These are phyloP conservation scores for Pachyuromys duprasi DNA, from an alignment of 2,797 vertebrate genomes.

Conservation along the genomic window DNA sequence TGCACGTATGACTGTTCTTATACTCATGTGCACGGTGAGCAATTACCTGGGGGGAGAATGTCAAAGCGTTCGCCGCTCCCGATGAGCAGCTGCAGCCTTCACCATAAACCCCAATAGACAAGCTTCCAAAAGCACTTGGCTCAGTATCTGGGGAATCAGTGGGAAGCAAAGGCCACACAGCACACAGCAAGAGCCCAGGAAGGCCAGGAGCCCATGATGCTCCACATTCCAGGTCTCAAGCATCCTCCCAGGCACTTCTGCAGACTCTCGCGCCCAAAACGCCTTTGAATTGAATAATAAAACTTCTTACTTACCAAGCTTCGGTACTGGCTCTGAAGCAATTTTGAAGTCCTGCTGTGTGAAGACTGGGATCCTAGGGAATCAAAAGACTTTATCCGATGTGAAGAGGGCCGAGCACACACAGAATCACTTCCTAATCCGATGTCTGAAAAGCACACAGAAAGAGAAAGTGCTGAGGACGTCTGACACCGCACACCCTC, in stretches of 20 bases:
- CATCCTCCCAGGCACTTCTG: not conserved
- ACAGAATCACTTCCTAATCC: slow-evolving; percentile 96
- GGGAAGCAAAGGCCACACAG: not conserved
- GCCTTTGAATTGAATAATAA: not conserved
- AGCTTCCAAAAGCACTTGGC: not conserved
- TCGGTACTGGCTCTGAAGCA: slow-evolving; percentile 96
- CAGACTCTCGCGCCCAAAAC: rapidly evolving
- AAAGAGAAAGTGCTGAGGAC: slow-evolving; percentile 1
- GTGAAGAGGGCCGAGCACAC: slow-evolving; percentile 94
- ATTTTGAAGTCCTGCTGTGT: slow-evolving; percentile 94
- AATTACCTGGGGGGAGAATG: not conserved
- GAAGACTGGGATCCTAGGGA: slow-evolving; percentile 94
- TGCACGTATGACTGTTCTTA: not conserved
- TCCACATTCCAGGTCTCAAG: rapidly evolving
- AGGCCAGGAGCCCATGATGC: not conserved
- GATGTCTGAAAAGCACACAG: slow-evolving; percentile 90
- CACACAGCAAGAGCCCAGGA: not conserved
- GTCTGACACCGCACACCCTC: not conserved
- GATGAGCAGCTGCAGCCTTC: not conserved
- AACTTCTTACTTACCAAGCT: slow-evolving; percentile 93
- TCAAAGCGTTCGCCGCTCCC: not conserved
- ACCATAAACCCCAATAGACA: not conserved
- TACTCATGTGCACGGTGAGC: not conserved
- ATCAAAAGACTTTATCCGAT: slow-evolving; percentile 98
- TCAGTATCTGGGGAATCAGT: not conserved